Base-by-base conservation (phyloP, 2,113 vertebrate species). In the Mesembrinibis cayennensis region DNA sequence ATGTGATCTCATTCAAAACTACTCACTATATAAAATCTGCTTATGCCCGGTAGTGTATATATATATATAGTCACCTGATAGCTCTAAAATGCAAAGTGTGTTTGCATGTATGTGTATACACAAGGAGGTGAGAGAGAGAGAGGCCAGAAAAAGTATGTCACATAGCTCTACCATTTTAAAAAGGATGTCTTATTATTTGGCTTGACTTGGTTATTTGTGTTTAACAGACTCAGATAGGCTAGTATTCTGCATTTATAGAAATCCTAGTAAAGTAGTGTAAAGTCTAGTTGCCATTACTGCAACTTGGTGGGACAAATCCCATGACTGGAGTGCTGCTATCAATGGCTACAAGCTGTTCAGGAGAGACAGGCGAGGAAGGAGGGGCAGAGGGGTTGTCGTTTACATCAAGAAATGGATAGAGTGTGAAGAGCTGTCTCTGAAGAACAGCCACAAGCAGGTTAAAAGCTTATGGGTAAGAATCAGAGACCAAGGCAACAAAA, bases 221-320 rank as follows among this genome's bases (percentile, higher is more conserved):
- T 97, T 95, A 94, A 95, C 80, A 96, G 67, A 78, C 69, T 83
- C 82, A 87, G 86, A 93, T 62, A 91, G 82, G 47, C 45, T 76
- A 93, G 47, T 56, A 45, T 86, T 94, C 90, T 93, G 47, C 93
- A 93, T 96, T 96, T 97, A 89, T 67, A 94, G 78, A 94, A 97
- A 72, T 70, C 38, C 84, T 89, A 74, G 83, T 92, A 93, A 97
- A 96, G 94, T 16, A 89, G 86, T 89, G 32, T 42, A 95, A 97
- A 97, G n/a, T 61, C n/a, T 61, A 61, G 58, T 36, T 36, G 58
- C 22, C n/a, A 34, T 36, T 61, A 61, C 15, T 61, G 58, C 36
- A 61, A 36, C n/a, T 36, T 61, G 58, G 14, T 61, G 22, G 23
- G 58, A 36, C 5, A 9, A 36, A 25, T 61, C 22, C 22, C 22